Conservation (phyloP, 2,888 invertebrate genomes). For the Romanomermis culicivorax region DNA sequence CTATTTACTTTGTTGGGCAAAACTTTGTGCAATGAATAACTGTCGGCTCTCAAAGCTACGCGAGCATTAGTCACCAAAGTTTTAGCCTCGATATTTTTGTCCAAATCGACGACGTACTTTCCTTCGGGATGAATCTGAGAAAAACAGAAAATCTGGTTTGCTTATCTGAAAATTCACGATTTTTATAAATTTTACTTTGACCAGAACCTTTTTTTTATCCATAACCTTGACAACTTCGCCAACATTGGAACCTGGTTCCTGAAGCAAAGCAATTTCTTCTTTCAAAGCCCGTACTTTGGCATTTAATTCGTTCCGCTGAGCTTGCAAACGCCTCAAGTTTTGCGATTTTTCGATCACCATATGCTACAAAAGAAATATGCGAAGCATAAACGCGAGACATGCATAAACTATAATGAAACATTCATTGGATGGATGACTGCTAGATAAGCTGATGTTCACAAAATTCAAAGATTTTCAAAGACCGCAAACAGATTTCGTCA, state of each 20-base stretch:
- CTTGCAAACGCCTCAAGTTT: constrained; percentile 82
- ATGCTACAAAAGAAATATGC: constrained; percentile 41
- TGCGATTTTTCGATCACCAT: constrained; percentile 92
- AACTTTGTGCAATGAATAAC: constrained; percentile 93
- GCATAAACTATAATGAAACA: no score
- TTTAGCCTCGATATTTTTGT: constrained; percentile 94
- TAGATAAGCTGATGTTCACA: no score
- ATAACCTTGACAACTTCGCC: constrained; percentile 98
- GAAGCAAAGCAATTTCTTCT: constrained; percentile 78
- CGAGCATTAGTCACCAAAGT: constrained; percentile 91
- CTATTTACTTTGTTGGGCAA: constrained; percentile 65
- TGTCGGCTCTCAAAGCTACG: constrained; percentile 90
- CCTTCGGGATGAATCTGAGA: constrained; percentile 84
- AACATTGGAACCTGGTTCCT: constrained; percentile 94
- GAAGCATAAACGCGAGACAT: no score
- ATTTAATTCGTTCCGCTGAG: constrained; percentile 93
- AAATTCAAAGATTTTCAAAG: no score
- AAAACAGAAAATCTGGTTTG: background rate
- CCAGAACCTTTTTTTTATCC: constrained; percentile 98
- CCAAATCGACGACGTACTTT: constrained; percentile 95
- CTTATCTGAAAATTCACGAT: no score
- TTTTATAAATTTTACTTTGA: constrained; percentile 47
- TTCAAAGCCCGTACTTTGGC: constrained; percentile 93
- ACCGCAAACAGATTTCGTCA: no score
- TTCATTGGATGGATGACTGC: no score